Conservation (phyloP, 2,797 vertebrate genomes). For the Garrulus glandarius region DNA sequence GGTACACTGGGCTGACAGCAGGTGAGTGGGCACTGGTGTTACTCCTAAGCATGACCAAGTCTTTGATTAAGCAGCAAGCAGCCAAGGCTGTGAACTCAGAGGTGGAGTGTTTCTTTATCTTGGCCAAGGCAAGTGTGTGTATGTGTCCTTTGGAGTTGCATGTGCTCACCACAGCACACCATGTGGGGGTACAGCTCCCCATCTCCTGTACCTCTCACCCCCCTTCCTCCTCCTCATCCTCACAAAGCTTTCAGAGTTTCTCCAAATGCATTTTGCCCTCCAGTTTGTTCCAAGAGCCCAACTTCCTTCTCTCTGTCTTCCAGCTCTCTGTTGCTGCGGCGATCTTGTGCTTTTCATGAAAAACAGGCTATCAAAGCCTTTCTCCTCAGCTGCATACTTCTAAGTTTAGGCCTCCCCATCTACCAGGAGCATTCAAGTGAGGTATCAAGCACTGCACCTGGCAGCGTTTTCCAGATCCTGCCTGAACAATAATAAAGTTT, state of each 20-base stretch:
- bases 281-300: background rate
- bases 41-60: background rate
- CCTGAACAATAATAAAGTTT: slow-evolving; percentile 32
- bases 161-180: background rate
- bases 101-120: background rate
- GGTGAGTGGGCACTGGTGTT: accelerated
- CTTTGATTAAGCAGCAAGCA: background rate
- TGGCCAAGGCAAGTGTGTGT: accelerated
- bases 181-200: background rate
- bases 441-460: background rate
- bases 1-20: background rate
- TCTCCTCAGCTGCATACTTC: background rate
- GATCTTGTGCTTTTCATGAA: background rate
- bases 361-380: background rate
- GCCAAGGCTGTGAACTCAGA: background rate
- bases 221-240: background rate
- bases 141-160: background rate
- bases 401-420: background rate
- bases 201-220: background rate
- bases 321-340: background rate
- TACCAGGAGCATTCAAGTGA: background rate
- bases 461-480: background rate
- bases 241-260: background rate
- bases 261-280: background rate
- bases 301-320: background rate